Conservation (phyloP, 2,113 vertebrate species). For the Gallinago media region DNA sequence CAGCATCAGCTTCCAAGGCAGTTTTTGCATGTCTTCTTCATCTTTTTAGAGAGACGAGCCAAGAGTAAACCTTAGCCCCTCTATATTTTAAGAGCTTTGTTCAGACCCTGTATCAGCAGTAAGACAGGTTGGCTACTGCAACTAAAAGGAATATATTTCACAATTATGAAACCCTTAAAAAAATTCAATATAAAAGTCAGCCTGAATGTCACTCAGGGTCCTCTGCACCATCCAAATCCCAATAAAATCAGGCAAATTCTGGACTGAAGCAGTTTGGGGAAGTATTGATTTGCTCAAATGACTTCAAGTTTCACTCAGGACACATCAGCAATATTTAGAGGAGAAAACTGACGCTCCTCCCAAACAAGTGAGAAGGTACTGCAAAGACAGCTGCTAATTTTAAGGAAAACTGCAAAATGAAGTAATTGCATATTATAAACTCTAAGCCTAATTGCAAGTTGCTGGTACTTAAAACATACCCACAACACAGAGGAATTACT, state of each 20-base stretch:
- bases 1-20: background rate
- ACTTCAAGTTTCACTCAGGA: background rate
- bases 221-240: background rate
- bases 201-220: background rate
- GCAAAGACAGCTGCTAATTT: constrained; percentile 22
- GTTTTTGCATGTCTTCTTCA: background rate
- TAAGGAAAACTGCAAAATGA: constrained; percentile 41
- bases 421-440: constrained; percentile 14
- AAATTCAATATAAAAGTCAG: background rate
- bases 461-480: constrained; percentile 10
- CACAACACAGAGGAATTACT: background rate
- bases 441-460: constrained; percentile 1
- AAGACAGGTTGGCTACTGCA: background rate
- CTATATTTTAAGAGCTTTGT: background rate
- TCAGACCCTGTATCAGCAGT: background rate
- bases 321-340: background rate
- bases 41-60: background rate
- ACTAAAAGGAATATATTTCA: background rate
- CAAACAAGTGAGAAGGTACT: background rate
- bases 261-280: background rate
- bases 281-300: background rate
- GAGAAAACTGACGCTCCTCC: background rate
- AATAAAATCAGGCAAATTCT: background rate
- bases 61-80: background rate
- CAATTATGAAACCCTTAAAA: background rate